These are phyloP conservation scores for Ornithoptera priamus DNA, from an alignment of 2,888 invertebrate genomes.

Conservation along the genomic window DNA sequence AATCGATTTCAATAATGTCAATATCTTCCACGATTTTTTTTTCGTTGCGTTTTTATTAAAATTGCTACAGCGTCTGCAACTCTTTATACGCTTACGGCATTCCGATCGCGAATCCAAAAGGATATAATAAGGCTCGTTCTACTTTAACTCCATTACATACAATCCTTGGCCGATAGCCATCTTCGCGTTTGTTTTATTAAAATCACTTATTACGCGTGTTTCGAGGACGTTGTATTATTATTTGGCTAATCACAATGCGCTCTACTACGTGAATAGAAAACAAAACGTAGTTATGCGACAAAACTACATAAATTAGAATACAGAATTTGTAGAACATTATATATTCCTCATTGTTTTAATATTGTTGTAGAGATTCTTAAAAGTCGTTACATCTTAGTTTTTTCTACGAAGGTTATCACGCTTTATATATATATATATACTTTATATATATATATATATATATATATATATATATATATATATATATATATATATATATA, in stretches of 20 bases:
- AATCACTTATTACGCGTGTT: constrained; percentile 18
- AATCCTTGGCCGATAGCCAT: constrained; percentile 35
- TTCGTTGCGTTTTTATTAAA: constrained; percentile 11
- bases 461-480: too few species aligned
- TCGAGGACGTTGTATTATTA: constrained; percentile 12
- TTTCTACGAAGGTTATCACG: too few species aligned
- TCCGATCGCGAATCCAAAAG: neutral
- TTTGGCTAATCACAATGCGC: constrained; percentile 23
- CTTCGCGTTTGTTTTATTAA: constrained; percentile 22
- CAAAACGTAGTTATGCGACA: constrained; percentile 1
- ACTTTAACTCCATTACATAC: constrained; percentile 31
- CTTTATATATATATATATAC: too few species aligned
- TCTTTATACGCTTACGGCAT: constrained; percentile 2
- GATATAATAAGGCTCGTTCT: constrained; percentile 10
- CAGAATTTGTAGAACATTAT: neutral
- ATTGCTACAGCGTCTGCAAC: neutral
- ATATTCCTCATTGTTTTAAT: neutral
- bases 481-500: too few species aligned
- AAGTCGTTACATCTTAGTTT: too few species aligned
- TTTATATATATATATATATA: too few species aligned
- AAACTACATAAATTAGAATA: constrained; percentile 5
- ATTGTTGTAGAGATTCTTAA: too few species aligned
- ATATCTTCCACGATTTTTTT: constrained; percentile 29
- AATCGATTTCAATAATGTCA: constrained; percentile 62
- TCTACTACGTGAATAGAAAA: constrained; percentile 1